Evolutionary conservation across 2,888 invertebrate species (phyloP).

Genomic region (Leptothorax acervorum): DNA sequence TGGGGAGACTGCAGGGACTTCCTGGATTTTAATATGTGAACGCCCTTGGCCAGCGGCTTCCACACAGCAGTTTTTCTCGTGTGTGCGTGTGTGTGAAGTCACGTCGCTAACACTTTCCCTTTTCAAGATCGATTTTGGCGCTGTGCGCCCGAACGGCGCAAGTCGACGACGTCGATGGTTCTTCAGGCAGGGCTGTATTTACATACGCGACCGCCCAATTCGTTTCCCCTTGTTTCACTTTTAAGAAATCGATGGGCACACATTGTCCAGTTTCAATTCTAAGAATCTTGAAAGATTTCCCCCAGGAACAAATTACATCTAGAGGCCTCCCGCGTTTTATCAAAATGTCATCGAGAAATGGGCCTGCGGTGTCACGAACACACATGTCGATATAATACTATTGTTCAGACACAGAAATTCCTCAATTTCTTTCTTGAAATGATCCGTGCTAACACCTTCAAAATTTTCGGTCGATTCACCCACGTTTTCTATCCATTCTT

Average conservation of each 20-base stretch:
- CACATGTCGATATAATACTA: constrained; percentile 36
- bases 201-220: constrained; percentile 25
- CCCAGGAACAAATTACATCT: background rate
- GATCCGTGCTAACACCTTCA: constrained; percentile 59
- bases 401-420: constrained; percentile 56
- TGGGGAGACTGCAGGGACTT: background rate
- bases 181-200: constrained; percentile 66
- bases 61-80: background rate
- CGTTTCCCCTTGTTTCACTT: background rate
- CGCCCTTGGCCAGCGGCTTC: constrained; percentile 7
- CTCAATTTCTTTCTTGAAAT: constrained; percentile 61
- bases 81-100: constrained; percentile 62
- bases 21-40: constrained; percentile 32
- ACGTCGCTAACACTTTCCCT: constrained; percentile 80
- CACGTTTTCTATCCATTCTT: constrained; percentile 40
- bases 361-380: background rate
- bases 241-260: background rate
- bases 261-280: background rate
- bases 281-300: background rate
- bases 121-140: constrained; percentile 83
- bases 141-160: constrained; percentile 72
- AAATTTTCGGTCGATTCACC: constrained; percentile 61
- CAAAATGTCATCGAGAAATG: background rate
- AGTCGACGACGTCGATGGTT: constrained; percentile 73
- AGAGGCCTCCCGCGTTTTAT: background rate